phyloP scores from a whole-genome alignment of 2,888 invertebrate genomes.

The Rambutsinella grinnellia region DNA sequence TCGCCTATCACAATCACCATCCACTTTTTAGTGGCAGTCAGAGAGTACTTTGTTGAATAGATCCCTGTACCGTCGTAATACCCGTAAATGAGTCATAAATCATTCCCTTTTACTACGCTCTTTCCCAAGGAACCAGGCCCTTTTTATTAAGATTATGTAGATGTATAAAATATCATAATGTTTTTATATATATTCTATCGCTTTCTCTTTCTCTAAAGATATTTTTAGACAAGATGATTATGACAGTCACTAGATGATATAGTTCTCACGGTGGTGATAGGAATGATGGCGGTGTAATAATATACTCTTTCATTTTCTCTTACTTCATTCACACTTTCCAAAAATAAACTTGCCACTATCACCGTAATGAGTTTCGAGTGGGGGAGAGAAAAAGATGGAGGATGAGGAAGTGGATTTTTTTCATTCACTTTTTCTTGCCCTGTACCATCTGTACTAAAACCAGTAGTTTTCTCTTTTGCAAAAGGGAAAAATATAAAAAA shows the following conservation, averaged over 20 bases:
- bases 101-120: conserved; percentile 43
- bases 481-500: neutral
- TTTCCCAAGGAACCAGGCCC: neutral
- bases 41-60: conserved; percentile 47
- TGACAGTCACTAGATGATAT: neutral
- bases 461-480: neutral
- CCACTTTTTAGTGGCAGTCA: conserved; percentile 3
- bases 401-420: neutral
- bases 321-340: neutral
- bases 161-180: too few relatives aligned
- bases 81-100: conserved; percentile 61
- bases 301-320: neutral
- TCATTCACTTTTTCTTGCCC: neutral
- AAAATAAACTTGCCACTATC: neutral
- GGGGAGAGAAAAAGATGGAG: too few relatives aligned
- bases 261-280: neutral
- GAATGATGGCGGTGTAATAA: neutral
- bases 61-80: conserved; percentile 51
- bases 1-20: neutral
- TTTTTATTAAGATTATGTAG: neutral
- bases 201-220: too few relatives aligned
- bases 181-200: too few relatives aligned
- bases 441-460: neutral
- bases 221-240: neutral
- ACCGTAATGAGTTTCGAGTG: neutral